Conservation (phyloP, 2,888 invertebrate genomes). For the Tetanocera ferruginea region DNA sequence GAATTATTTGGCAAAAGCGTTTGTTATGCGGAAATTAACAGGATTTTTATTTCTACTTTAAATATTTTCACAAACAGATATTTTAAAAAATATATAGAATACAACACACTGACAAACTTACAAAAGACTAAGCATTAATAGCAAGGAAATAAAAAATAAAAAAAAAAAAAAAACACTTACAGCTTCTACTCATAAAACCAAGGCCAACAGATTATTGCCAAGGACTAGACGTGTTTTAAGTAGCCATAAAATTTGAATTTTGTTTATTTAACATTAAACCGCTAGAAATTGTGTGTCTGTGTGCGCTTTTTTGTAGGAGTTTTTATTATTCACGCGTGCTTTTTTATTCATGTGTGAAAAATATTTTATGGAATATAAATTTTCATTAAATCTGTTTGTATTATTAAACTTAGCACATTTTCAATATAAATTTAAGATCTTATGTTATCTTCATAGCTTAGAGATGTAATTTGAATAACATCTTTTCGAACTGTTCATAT, state of each 20-base stretch:
- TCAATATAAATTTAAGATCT: background rate
- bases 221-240: constrained; percentile 37
- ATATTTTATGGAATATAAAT: constrained; percentile 13
- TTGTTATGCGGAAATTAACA: constrained; percentile 43
- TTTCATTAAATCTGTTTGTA: constrained; percentile 11
- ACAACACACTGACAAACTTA: background rate
- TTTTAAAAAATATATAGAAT: background rate
- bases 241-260: constrained; percentile 39
- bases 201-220: background rate
- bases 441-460: too few species aligned
- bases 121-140: background rate
- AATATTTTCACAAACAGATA: background rate
- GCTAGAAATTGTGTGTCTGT: background rate
- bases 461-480: too few species aligned
- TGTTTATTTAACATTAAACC: background rate
- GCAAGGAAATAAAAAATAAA: too few species aligned
- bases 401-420: background rate
- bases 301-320: background rate
- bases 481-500: too few species aligned
- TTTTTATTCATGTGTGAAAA: background rate
- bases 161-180: background rate
- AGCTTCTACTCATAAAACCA: background rate
- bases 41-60: constrained; percentile 30
- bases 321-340: background rate
- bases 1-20: constrained; percentile 16